Percentiles rank a stretch among this genome's conserved stretches.
Conservation (phyloP, 2,888 invertebrate species). For the Erebia epiphron region DNA sequence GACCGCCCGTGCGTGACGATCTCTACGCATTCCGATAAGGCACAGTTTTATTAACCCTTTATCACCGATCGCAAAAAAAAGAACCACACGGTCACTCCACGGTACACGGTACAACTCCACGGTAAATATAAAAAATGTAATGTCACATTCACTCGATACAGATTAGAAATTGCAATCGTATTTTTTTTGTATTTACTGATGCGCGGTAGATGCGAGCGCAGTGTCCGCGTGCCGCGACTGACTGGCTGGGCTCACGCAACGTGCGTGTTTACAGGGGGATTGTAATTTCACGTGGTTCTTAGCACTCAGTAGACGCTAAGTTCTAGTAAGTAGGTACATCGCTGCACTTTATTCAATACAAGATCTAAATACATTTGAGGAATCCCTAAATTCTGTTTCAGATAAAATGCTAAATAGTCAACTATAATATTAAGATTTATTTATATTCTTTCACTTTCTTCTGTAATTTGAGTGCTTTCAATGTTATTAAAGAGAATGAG, state of each 20-base stretch:
- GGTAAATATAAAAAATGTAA: slow-evolving; percentile 36
- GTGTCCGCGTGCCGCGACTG: slow-evolving; percentile 54
- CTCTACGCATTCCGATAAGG: slow-evolving; percentile 56
- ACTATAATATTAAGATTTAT: no score
- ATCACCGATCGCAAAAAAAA: slow-evolving; percentile 35
- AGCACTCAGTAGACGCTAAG: no score
- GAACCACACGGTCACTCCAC: slow-evolving; percentile 39
- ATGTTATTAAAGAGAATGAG: no score
- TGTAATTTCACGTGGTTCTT: slow-evolving; percentile 26
- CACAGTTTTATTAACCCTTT: slow-evolving; percentile 35
- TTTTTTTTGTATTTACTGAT: slow-evolving; percentile 44
- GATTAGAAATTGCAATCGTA: slow-evolving; percentile 28
- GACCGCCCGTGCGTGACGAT: slow-evolving; percentile 65
- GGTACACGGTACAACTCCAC: slow-evolving; percentile 41
- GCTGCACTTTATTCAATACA: no score
- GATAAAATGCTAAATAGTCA: no score
- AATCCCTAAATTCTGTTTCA: no score
- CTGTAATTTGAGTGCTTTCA: no score
- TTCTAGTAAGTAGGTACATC: no score
- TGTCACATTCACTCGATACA: slow-evolving; percentile 35
- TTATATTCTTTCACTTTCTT: no score
- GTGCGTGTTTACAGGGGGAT: slow-evolving; percentile 39
- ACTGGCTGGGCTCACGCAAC: slow-evolving; percentile 41
- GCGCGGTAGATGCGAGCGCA: slow-evolving; percentile 55
- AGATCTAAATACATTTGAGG: no score